Percentiles rank a stretch among this genome's conserved stretches.
Evolutionary conservation across 2,888 invertebrate species (phyloP).

Genomic region (Zygaena filipendulae): DNA sequence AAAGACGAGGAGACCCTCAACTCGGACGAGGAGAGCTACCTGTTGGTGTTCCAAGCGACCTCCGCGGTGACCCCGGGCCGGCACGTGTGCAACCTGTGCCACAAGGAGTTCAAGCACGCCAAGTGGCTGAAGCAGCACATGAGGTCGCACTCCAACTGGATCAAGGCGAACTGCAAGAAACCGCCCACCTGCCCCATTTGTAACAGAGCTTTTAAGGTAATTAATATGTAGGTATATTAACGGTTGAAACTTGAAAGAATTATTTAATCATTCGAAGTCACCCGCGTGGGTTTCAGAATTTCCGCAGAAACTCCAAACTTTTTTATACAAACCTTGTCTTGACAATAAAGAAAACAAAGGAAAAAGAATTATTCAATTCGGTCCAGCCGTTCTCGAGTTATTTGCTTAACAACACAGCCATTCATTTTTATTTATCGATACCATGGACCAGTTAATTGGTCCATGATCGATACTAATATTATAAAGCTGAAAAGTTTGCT

Average conservation of each 20-base stretch:
- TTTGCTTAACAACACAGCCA: background rate
- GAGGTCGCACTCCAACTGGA: conserved; percentile 73
- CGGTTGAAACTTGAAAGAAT: background rate
- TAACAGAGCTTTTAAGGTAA: conserved; percentile 68
- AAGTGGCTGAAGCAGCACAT: conserved; percentile 72
- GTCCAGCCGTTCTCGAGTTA: too few species aligned
- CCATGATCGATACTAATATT: too few species aligned
- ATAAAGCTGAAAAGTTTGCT: too few species aligned
- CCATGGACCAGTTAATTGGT: too few species aligned
- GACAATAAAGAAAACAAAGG: too few species aligned
- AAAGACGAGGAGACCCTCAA: conserved; percentile 40
- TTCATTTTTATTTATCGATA: too few species aligned
- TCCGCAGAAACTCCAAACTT: too few species aligned
- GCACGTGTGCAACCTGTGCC: conserved; percentile 72
- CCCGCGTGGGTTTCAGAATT: too few species aligned
- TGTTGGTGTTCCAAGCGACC: conserved; percentile 62
- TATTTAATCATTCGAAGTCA: background rate
- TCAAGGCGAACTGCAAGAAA: conserved; percentile 73
- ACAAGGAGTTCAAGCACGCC: conserved; percentile 71
- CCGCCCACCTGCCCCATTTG: conserved; percentile 72
- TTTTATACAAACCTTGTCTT: too few species aligned
- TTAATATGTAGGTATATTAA: too few species aligned
- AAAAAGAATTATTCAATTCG: too few species aligned
- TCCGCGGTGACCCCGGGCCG: conserved; percentile 64
- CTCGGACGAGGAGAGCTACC: conserved; percentile 54